Conservation (phyloP, 2,113 vertebrate species). For the Oenanthe melanoleuca region DNA sequence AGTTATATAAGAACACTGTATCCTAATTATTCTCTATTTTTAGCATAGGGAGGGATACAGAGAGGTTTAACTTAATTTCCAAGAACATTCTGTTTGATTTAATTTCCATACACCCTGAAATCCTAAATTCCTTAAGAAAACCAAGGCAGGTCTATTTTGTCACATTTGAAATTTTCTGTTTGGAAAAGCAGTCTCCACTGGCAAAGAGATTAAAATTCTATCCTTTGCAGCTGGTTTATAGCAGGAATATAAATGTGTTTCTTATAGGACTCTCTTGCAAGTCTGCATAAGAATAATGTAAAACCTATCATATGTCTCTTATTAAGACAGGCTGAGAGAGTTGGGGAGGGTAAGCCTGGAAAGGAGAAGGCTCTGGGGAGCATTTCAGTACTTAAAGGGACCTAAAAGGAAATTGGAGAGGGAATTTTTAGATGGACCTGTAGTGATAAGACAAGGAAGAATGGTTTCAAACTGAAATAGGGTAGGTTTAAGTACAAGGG, state of each 20-base stretch:
- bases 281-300: neutral
- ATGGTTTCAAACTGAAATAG: neutral
- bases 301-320: neutral
- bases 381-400: neutral
- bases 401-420: neutral
- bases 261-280: neutral
- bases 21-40: neutral
- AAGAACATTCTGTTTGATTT: neutral
- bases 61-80: neutral
- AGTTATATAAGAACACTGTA: neutral
- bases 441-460: neutral
- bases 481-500: neutral
- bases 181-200: neutral
- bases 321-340: neutral
- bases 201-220: constrained; percentile 28
- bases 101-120: neutral
- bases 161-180: neutral
- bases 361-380: neutral
- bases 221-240: neutral
- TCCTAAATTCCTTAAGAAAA: constrained; percentile 14
- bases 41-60: neutral
- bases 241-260: neutral
- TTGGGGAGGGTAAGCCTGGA: neutral
- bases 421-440: neutral
- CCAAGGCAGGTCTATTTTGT: neutral